Evolutionary conservation across 2,888 invertebrate genomes (phyloP).

Genomic region (Spilosoma lubricipeda): DNA sequence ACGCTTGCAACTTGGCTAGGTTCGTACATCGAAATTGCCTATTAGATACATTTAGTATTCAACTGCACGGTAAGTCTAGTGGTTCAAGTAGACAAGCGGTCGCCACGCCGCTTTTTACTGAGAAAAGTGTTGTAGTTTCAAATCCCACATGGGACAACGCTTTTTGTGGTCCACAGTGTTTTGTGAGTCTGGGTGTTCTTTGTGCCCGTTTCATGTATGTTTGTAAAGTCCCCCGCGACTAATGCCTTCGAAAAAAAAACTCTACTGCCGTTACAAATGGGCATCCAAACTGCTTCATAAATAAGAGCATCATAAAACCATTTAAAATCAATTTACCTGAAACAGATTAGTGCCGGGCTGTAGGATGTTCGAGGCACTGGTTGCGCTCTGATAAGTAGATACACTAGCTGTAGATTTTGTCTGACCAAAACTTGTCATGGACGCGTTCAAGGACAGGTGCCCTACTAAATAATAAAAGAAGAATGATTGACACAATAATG

Average conservation of each 20-base stretch:
- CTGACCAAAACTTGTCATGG: constrained; percentile 73
- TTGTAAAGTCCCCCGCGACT: too few species aligned
- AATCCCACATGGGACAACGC: too few species aligned
- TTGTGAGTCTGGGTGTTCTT: too few species aligned
- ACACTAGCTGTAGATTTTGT: constrained; percentile 69
- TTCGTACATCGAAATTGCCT: background rate
- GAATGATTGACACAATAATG: background rate
- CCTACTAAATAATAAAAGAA: constrained; percentile 36
- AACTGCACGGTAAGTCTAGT: background rate
- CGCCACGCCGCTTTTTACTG: too few species aligned
- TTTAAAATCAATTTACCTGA: constrained; percentile 63
- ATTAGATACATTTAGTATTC: background rate
- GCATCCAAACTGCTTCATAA: constrained; percentile 17
- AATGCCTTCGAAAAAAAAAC: too few species aligned
- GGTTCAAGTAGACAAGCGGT: too few species aligned
- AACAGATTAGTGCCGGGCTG: constrained; percentile 72
- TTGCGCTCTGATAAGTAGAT: constrained; percentile 67
- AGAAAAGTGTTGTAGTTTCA: too few species aligned
- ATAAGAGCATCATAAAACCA: background rate
- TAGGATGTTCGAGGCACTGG: constrained; percentile 63
- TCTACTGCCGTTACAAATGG: background rate
- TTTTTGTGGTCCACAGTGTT: too few species aligned
- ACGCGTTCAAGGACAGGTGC: constrained; percentile 53
- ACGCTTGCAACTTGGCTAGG: too few species aligned
- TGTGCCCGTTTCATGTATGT: too few species aligned